Percentiles rank a stretch among this genome's conserved stretches.
phyloP scores from a whole-genome alignment of 2,888 invertebrate genomes.

The Nemoura dubitans region DNA sequence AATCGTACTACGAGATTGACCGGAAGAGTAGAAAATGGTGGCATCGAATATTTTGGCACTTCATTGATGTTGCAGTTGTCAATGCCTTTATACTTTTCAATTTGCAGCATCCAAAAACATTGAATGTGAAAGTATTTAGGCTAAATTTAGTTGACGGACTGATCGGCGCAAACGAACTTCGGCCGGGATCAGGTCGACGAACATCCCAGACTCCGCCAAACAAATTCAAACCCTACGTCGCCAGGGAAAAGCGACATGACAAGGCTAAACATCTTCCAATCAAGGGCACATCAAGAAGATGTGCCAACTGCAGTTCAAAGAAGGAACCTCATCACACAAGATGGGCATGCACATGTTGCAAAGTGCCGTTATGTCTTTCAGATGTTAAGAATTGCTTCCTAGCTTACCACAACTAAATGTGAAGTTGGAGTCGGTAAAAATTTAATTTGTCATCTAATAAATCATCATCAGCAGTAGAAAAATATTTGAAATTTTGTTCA shows the following conservation, averaged over 20 bases:
- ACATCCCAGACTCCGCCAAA: neutral
- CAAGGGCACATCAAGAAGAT: slow-evolving; percentile 24
- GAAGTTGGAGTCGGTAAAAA: too few species aligned
- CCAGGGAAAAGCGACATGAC: neutral
- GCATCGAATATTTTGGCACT: slow-evolving; percentile 23
- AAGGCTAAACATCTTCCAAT: slow-evolving; percentile 7
- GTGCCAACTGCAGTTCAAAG: slow-evolving; percentile 13
- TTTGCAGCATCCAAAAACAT: slow-evolving; percentile 1
- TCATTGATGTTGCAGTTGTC: slow-evolving; percentile 17
- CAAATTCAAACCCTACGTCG: neutral
- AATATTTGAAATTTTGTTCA: too few species aligned
- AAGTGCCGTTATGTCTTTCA: neutral
- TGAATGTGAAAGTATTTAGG: neutral
- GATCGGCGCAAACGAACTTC: slow-evolving; percentile 20
- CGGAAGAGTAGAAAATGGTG: slow-evolving; percentile 14
- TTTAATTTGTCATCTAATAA: too few species aligned
- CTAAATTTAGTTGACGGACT: neutral
- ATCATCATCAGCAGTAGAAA: too few species aligned
- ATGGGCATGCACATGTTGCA: neutral
- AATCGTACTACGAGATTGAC: slow-evolving; percentile 10
- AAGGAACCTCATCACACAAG: neutral
- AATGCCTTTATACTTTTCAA: slow-evolving; percentile 1
- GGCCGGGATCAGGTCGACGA: neutral
- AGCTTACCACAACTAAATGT: neutral
- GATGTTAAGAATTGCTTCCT: slow-evolving; percentile 1